These are phyloP conservation scores for Himalopsyche tibetana DNA, from an alignment of 2,888 invertebrate species.

Conservation along the genomic window DNA sequence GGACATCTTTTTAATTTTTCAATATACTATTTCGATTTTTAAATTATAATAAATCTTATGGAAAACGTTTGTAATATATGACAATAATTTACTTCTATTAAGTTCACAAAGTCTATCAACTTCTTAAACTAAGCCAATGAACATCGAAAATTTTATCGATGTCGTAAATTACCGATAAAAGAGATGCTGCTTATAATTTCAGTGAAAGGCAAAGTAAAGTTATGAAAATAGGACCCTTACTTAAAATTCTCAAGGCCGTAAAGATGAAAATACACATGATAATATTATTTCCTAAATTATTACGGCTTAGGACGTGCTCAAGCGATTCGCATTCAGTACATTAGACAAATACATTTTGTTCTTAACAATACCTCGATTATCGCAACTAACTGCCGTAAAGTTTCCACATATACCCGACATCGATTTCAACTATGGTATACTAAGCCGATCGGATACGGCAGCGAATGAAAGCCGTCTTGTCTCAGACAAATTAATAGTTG, in stretches of 20 bases:
- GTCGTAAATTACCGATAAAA: no score
- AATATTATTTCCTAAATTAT: constrained; percentile 35
- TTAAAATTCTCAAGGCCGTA: constrained; percentile 4
- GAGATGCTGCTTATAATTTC: neutral
- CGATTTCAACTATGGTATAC: neutral
- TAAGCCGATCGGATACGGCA: neutral
- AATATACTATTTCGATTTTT: no score
- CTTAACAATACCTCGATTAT: constrained; percentile 42
- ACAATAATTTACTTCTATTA: no score
- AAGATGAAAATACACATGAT: constrained; percentile 25
- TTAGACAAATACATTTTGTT: constrained; percentile 42
- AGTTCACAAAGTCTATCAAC: no score
- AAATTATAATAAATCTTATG: no score
- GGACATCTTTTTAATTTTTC: no score
- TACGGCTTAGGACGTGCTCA: constrained; percentile 27
- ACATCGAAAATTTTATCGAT: no score
- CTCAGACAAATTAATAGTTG: no score
- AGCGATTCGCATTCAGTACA: constrained; percentile 21
- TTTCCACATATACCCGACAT: constrained; percentile 8
- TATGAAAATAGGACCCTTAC: neutral
- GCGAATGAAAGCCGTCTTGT: no score
- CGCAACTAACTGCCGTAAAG: constrained; percentile 32
- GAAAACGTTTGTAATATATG: no score
- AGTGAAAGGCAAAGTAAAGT: neutral
- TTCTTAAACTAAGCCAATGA: no score